Percentiles rank a stretch among this genome's conserved stretches.
Conservation (phyloP, 2,888 invertebrate genomes). For the Orthosia cruda region DNA sequence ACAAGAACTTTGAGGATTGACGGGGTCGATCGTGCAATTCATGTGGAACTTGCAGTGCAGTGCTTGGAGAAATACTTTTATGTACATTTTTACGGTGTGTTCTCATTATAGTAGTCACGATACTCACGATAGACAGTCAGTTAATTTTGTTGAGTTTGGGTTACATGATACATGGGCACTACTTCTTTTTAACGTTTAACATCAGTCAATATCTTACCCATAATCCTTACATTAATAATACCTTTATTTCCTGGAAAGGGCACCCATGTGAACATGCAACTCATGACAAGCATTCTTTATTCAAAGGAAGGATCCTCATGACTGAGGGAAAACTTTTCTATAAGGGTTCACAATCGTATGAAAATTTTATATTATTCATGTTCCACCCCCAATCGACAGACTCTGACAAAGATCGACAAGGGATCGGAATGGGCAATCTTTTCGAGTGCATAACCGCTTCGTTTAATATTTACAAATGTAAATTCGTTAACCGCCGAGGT, state of each 20-base stretch:
- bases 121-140: too few species aligned
- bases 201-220: not conserved
- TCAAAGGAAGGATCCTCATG: conserved; percentile 32
- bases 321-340: conserved; percentile 44
- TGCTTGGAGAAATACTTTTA: too few species aligned
- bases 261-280: conserved; percentile 26
- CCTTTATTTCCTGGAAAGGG: conserved; percentile 17
- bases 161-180: too few species aligned
- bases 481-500: conserved; percentile 44
- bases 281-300: conserved; percentile 27
- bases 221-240: not conserved
- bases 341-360: conserved; percentile 47
- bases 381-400: conserved; percentile 34
- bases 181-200: too few species aligned
- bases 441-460: conserved; percentile 45
- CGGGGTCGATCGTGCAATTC: too few species aligned
- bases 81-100: too few species aligned
- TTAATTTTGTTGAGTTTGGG: too few species aligned
- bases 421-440: conserved; percentile 58
- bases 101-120: too few species aligned
- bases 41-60: too few species aligned
- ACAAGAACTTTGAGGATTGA: too few species aligned
- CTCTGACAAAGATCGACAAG: conserved; percentile 61
- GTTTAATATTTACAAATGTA: conserved; percentile 60
- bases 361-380: conserved; percentile 50